A percentile compares a stretch with the other conserved stretches of the same genome.
phyloP scores from a whole-genome alignment of 1,140 invertebrate species.

The Drosophila ohnishii region DNA sequence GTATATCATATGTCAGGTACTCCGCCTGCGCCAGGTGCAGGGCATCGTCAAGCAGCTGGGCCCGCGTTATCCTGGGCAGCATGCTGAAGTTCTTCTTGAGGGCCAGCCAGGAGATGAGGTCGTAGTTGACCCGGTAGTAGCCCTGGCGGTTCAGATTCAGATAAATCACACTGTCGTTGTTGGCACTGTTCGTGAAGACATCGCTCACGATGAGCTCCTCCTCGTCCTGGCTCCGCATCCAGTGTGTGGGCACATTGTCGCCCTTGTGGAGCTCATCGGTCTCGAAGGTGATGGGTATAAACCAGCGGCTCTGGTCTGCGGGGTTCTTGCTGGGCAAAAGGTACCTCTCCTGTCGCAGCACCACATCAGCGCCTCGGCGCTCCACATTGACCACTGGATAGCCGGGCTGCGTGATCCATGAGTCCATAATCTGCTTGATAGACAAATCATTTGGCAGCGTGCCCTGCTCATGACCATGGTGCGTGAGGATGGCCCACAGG shows the following conservation, averaged over 20 bases:
- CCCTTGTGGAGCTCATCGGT: constrained; percentile 71
- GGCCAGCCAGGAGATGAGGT: constrained; percentile 87
- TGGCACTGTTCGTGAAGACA: constrained; percentile 49
- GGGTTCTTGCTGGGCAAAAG: constrained; percentile 57
- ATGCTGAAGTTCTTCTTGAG: constrained; percentile 85
- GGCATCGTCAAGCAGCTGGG: constrained; percentile 92
- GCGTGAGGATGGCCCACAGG: constrained; percentile 87
- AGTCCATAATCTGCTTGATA: constrained; percentile 90
- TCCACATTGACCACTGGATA: constrained; percentile 90
- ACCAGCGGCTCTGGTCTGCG: constrained; percentile 83
- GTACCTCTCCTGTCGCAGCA: constrained; percentile 72
- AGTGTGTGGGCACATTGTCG: constrained; percentile 72
- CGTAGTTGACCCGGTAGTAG: constrained; percentile 91
- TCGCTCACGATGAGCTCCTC: constrained; percentile 63
- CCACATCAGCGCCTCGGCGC: constrained; percentile 55
- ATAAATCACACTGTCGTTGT: constrained; percentile 64
- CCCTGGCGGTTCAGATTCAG: constrained; percentile 83
- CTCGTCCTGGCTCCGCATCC: constrained; percentile 61
- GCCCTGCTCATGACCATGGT: constrained; percentile 83
- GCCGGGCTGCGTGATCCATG: constrained; percentile 92
- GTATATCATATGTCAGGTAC: constrained; percentile 85
- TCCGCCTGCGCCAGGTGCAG: constrained; percentile 89
- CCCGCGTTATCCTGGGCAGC: constrained; percentile 86
- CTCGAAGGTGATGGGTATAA: constrained; percentile 85
- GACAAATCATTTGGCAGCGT: constrained; percentile 83